These are phyloP conservation scores for Arrhopalites spinosus DNA, from an alignment of 2,888 invertebrate species.

Conservation along the genomic window DNA sequence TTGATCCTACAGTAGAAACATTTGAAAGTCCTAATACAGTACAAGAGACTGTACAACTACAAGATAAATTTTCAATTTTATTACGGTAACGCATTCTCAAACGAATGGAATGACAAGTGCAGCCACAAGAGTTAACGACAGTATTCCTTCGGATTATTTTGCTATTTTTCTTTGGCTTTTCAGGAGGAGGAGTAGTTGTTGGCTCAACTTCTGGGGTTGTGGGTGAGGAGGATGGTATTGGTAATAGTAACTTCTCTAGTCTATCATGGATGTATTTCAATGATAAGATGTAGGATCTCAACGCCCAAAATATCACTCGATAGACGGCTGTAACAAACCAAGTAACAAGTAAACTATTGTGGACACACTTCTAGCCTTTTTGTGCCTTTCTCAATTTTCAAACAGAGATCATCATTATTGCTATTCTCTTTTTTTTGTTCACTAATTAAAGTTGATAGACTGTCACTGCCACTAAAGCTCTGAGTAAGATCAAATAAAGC, in stretches of 20 bases:
- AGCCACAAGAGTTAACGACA: not conserved
- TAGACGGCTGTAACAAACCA: not conserved
- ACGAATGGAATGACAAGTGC: constrained; percentile 8
- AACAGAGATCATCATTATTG: not conserved
- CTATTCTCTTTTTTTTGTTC: too few relatives aligned
- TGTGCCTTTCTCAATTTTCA: not conserved
- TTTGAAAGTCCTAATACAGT: not conserved
- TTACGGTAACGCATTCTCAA: constrained; percentile 8
- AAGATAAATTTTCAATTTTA: not conserved
- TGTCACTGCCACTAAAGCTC: not conserved
- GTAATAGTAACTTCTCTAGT: constrained; percentile 14
- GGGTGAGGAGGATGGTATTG: constrained; percentile 7
- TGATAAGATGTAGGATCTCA: constrained; percentile 20
- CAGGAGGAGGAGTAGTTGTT: not conserved
- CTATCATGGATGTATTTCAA: constrained; percentile 18
- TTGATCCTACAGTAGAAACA: not conserved
- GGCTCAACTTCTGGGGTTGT: constrained; percentile 12
- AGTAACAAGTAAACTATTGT: not conserved
- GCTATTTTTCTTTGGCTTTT: constrained; percentile 1
- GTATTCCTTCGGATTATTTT: not conserved
- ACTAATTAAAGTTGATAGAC: too few relatives aligned
- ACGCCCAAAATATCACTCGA: constrained; percentile 16
- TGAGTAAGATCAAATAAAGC: not conserved
- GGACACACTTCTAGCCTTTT: not conserved
- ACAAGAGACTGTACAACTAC: too few relatives aligned